Base-by-base conservation (phyloP, 2,888 invertebrate genomes). In the Esperia sulphurella region DNA sequence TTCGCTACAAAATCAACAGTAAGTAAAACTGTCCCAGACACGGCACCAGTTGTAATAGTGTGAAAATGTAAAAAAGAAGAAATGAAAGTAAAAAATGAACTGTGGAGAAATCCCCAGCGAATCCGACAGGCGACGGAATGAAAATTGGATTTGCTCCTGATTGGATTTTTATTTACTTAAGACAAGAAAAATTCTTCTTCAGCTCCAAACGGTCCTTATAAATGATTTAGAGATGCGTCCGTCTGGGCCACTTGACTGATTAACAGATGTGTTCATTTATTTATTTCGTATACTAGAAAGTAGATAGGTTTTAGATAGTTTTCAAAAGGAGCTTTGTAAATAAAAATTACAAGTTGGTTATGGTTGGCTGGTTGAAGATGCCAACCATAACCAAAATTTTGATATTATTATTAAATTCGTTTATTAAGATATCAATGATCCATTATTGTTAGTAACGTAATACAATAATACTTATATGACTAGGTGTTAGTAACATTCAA, bases 161-260 rank as follows among this genome's bases (percentile, higher is more conserved):
- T 89, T 89, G 88, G 88, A 88, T 86, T 88, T 88, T 88, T 89
- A 89, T 89, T 89, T 88, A 88, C 88, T 88, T 88, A 89, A 88
- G 88, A 88, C 88, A 88, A 89, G 88, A 88, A 87, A 85, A 87
- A 85, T 84, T 85, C 73, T 60, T 57, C 61, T 61, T 55, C 60
- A 55, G 57, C 54, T 61, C 59, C 64, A 68, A 75, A 74, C 79
- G 76, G 77, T 77, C n/a, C 78, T 86, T 84, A 85, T 86, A 86
- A 87, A 88, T 88, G 86, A 79, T 84, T 86, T 83, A 65, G 68
- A 65, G 66, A 65, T 63, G n/a, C 50, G 55, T 54, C 51, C 49
- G 65, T 59, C 65, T 52, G 50, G 51, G 37, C 49, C 62, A 63
- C 59, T 64, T 68, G 65, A 62, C 71, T 80, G 81, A 81, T 80